Evolutionary conservation across 1,140 invertebrate species (phyloP), one percentile per base, ranked within the genome.

Genomic region (Leptopilina boulardi): DNA sequence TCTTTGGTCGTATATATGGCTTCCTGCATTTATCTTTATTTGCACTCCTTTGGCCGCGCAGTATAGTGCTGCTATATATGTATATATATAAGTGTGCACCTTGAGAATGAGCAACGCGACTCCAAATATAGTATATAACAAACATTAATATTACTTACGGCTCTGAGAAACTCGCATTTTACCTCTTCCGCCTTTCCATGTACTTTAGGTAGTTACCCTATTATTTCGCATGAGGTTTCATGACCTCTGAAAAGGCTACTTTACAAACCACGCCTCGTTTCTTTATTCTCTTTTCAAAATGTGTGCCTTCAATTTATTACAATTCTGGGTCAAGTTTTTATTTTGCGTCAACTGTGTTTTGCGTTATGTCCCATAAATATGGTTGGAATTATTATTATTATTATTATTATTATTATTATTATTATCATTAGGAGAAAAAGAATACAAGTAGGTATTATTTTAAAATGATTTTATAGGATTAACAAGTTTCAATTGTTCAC

Each of bases 131-230:
- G 75, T 66, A 38, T 9, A 38, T 38, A 54, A 74, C 44, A 77
- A 38, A 74, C 77, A 83, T 83, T 81, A 78, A 80, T 83, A 79
- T 83, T 83, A 83, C 77, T 83, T 83, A 81, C 3, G 26, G 8
- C 59, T 66, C n/a, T 15, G 59, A 78, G 76, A 78, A 70, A 44
- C 59, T 80, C 51, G 76, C 70, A 42, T 72, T 78, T 76, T 74
- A 72, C 75, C 77, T 79, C 59, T 73, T 74, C 47, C 78, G 75
- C 23, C 76, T 73, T 81, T 44, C 51, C 21, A 56, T 34, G 19
- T 74, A 34, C 18, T 26, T 76, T 56, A 26, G 19, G 38, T 42
- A 42, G 54, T 75, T 11, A 13, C 74, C 38, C 34, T 66, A 59
- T 76, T 47, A 71, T 66, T 38, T 76, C n/a, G 74, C 42, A 47